Conservation (phyloP, 2,797 vertebrate species). For the Varecia variegata region DNA sequence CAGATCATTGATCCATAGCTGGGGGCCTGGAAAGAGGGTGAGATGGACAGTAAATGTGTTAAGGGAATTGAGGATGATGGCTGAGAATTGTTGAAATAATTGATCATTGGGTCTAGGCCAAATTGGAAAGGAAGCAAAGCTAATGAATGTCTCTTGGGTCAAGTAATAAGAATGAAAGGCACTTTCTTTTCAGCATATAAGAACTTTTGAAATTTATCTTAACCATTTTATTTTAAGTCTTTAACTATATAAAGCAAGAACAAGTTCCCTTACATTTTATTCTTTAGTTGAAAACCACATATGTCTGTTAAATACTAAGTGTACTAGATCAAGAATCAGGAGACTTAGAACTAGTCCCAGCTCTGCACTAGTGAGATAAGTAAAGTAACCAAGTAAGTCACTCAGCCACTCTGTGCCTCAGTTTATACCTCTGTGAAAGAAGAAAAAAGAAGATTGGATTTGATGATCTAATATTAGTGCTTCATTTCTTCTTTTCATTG, state of each 20-base stretch:
- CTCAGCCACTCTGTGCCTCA: not conserved
- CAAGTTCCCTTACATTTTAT: not conserved
- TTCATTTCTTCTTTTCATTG: slow-evolving; percentile 20
- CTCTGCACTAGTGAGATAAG: not conserved
- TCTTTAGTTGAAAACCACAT: not conserved
- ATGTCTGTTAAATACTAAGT: not conserved
- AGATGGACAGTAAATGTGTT: not conserved
- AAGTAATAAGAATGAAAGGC: slow-evolving; percentile 25
- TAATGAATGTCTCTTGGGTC: not conserved
- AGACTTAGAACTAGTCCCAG: not conserved
- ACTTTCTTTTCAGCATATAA: not conserved
- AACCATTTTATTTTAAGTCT: slow-evolving; percentile 21
- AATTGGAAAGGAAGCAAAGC: slow-evolving; percentile 15
- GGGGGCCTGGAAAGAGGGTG: not conserved
- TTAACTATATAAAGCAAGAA: slow-evolving; percentile 1
- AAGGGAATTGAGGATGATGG: slow-evolving; percentile 11
- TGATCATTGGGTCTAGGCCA: slow-evolving; percentile 14
- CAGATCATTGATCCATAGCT: slow-evolving; percentile 13
- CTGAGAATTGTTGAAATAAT: slow-evolving; percentile 41
- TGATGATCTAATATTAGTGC: not conserved
- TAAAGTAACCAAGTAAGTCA: not conserved
- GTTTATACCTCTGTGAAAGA: not conserved
- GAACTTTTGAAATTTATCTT: not conserved
- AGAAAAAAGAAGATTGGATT: not conserved
- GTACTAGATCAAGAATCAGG: not conserved